Evolutionary conservation across 2,888 invertebrate genomes (phyloP), one percentile per base, ranked within the genome.

Genomic region (Drosophila paranaensis): DNA sequence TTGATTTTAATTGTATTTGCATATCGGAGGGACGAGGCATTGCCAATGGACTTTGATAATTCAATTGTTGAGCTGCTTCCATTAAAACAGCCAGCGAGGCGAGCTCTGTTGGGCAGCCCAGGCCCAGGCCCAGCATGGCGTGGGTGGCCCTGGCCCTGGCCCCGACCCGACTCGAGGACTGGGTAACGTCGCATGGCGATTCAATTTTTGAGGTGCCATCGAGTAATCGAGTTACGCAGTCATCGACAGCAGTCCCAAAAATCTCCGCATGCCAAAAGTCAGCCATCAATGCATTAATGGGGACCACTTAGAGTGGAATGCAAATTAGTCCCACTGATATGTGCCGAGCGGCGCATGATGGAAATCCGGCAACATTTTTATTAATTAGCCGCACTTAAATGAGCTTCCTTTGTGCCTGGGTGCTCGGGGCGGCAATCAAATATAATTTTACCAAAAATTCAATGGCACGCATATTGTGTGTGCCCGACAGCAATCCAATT

Each of bases 161-260:
- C 30, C 35, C 0, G 20, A n/a, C 6, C 1, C 6, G 27, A 8
- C 2, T 9, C 5, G 2, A 10, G 35, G n/a, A 3, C 40, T n/a
- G 48, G 10, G 30, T 14, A n/a, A 14, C 54, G 8, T 35, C 20
- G 73, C 79, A 70, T 78, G 81, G 70, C 79, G 72, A 84, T 87
- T 87, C 79, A 79, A 79, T 87, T 87, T 73, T 81, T 71, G 79
- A 81, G 77, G 77, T 79, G 82, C 69, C 79, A 65, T 70, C 84
- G 74, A 74, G 71, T 81, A 87, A 87, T 83, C 87, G 75, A 83
- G 75, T 82, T 81, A 78, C 69, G 75, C 74, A 72, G 20, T 9
- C 33, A 16, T 50, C 11, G 50, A 37, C 2, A 20, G 63, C 40
- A 43, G n/a, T 20, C 13, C 42, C 42, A 13, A 27, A n/a, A 43